Conservation (phyloP, 2,797 vertebrate genomes). For the Sebastes iracundus region DNA sequence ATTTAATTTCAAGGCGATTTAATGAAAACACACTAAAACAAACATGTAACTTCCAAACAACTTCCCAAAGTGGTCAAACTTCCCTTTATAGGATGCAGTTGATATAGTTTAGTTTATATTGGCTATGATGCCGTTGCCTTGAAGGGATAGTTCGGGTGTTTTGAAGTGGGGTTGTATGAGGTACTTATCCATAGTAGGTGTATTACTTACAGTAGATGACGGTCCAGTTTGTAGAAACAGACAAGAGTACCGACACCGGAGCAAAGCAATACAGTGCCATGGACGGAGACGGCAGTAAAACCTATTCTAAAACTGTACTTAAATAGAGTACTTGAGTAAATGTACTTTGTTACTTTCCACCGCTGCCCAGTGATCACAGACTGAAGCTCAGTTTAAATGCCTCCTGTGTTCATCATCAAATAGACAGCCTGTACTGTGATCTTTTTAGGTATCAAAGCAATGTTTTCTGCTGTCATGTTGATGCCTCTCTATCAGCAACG, state of each 20-base stretch:
- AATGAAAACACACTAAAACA: neutral
- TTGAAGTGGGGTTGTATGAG: too few species aligned
- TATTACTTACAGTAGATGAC: too few species aligned
- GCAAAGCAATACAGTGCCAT: too few species aligned
- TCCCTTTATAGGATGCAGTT: neutral
- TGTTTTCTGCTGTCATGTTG: neutral
- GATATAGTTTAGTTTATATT: neutral
- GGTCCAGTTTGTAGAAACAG: too few species aligned
- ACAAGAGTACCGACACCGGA: too few species aligned
- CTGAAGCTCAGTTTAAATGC: neutral
- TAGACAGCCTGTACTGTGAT: neutral
- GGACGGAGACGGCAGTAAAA: too few species aligned
- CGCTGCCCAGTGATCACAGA: neutral
- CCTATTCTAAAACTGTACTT: too few species aligned
- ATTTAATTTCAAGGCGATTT: neutral
- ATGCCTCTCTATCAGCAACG: too few species aligned
- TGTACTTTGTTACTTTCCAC: neutral
- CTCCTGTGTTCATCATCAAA: neutral
- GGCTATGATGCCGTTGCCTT: neutral
- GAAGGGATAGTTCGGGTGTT: neutral
- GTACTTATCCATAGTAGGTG: too few species aligned
- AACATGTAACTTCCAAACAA: neutral
- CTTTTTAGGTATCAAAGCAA: neutral
- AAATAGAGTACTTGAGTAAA: neutral
- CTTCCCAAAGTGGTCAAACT: neutral